Conservation (phyloP, 2,113 vertebrate genomes). For the Gambusia affinis region DNA sequence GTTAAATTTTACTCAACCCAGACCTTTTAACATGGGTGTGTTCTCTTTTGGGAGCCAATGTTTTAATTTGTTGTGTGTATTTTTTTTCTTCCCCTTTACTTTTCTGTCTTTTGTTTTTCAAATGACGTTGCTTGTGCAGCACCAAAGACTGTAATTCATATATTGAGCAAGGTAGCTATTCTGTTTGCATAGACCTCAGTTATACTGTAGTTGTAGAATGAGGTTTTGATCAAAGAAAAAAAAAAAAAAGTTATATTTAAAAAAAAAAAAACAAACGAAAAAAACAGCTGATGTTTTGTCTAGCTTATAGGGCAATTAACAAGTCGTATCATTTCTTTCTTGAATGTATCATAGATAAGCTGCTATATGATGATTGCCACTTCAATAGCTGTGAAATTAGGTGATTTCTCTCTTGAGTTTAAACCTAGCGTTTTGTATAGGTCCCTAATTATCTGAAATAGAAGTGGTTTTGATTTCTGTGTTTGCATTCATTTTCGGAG, state of each 20-base stretch:
- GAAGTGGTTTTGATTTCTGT: conserved; percentile 91
- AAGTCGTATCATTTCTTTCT: conserved; percentile 99
- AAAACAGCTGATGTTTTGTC: conserved; percentile 89
- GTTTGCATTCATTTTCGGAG: conserved; percentile 95
- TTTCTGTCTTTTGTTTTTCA: conserved; percentile 77
- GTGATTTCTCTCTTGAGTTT: conserved; percentile 94
- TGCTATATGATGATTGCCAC: conserved; percentile 99
- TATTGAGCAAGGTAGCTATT: conserved; percentile 98
- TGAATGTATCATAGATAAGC: conserved; percentile 99
- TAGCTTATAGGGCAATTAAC: conserved; percentile 98
- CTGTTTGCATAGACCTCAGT: conserved; percentile 94
- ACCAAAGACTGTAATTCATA: conserved; percentile 99
- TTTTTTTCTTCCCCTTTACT: conserved; percentile 68
- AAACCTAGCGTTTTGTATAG: conserved; percentile 95
- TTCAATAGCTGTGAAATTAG: conserved; percentile 99
- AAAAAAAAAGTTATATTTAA: conserved; percentile 88
- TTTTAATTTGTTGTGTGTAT: conserved; percentile 80
- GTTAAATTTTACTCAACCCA: no score
- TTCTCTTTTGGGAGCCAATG: not conserved
- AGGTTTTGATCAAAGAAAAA: conserved; percentile 82
- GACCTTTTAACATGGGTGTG: not conserved
- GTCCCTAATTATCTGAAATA: conserved; percentile 96
- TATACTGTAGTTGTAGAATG: conserved; percentile 93
- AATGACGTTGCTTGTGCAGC: conserved; percentile 98
- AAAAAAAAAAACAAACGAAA: conserved; percentile 43